Percentiles rank a stretch among this genome's conserved stretches.
These are phyloP conservation scores for Elegia similella DNA, from an alignment of 2,888 invertebrate genomes.

Conservation along the genomic window DNA sequence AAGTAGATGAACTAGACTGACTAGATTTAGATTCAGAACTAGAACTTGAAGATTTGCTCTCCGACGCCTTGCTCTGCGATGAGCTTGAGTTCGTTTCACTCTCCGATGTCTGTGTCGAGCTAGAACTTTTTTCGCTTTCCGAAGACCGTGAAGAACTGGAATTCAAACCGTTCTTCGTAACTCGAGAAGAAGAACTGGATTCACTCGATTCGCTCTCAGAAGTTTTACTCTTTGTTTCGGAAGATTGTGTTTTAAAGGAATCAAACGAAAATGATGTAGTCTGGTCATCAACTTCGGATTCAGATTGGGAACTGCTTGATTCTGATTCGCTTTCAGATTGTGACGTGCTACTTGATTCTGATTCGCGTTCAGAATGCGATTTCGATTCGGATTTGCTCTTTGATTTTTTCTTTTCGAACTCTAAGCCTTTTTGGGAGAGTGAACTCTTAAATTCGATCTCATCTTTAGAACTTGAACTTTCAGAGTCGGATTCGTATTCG, in stretches of 20 bases:
- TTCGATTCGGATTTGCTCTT: background rate
- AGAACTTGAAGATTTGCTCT: no score
- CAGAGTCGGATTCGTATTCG: background rate
- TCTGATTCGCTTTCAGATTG: background rate
- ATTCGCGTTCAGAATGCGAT: background rate
- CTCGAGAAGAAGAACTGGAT: background rate
- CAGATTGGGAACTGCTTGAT: background rate
- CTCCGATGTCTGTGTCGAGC: no score
- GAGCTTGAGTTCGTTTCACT: no score
- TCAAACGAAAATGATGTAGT: background rate
- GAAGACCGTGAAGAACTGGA: no score
- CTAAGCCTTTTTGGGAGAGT: background rate
- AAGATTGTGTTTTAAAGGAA: background rate
- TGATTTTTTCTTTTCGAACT: background rate
- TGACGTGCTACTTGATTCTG: background rate
- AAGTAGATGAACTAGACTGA: background rate
- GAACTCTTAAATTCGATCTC: background rate
- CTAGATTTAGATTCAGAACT: background rate
- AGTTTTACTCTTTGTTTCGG: background rate
- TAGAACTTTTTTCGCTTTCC: no score
- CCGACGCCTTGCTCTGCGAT: no score
- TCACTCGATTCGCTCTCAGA: background rate
- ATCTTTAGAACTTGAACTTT: background rate
- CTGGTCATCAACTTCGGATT: background rate
- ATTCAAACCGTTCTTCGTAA: no score